Evolutionary conservation across 2,797 vertebrate species (phyloP).

Genomic region (Neomorphus geoffroyi): DNA sequence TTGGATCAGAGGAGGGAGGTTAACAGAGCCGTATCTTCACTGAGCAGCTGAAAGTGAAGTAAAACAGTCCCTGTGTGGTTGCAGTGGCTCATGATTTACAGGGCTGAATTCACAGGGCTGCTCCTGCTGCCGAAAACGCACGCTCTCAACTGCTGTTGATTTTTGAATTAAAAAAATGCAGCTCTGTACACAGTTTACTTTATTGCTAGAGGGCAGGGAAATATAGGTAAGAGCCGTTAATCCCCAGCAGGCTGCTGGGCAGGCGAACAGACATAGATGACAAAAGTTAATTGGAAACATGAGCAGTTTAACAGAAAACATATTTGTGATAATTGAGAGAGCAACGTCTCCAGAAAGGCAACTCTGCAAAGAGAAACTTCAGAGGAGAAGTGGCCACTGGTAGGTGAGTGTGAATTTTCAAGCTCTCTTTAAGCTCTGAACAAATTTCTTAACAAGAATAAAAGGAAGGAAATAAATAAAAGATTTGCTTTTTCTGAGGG

Average conservation of each 20-base stretch:
- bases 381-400: slow-evolving; percentile 62
- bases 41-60: slow-evolving; percentile 65
- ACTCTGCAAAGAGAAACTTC: slow-evolving; percentile 65
- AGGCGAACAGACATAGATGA: slow-evolving; percentile 76
- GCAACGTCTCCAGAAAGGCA: slow-evolving; percentile 70
- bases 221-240: slow-evolving; percentile 80
- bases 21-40: slow-evolving; percentile 68
- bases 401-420: slow-evolving; percentile 66
- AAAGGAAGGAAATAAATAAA: background rate
- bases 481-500: background rate
- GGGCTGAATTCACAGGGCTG: slow-evolving; percentile 62
- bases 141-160: slow-evolving; percentile 75
- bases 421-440: background rate
- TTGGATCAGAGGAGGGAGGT: slow-evolving; percentile 72
- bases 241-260: slow-evolving; percentile 81
- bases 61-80: slow-evolving; percentile 61
- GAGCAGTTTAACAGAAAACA: slow-evolving; percentile 79
- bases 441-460: background rate
- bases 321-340: slow-evolving; percentile 77
- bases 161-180: slow-evolving; percentile 82
- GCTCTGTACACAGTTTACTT: slow-evolving; percentile 74
- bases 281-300: slow-evolving; percentile 84
- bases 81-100: slow-evolving; percentile 62
- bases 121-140: slow-evolving; percentile 62
- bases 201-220: slow-evolving; percentile 72